These are phyloP conservation scores for Aspiorhynchus laticeps DNA, from an alignment of 2,113 vertebrate species.

Conservation along the genomic window DNA sequence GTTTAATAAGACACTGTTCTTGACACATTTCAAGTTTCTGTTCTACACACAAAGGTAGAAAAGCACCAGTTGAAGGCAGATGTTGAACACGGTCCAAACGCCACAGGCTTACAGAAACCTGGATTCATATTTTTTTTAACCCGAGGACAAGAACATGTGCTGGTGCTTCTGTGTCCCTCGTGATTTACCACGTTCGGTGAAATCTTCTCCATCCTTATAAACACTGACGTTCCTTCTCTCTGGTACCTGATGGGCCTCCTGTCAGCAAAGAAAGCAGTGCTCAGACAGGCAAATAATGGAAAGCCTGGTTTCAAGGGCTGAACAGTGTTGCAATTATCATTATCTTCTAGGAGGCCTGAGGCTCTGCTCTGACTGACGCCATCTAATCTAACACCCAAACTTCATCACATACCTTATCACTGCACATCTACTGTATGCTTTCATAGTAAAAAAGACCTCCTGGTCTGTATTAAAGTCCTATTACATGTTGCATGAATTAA, in stretches of 20 bases:
- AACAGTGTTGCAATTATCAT: slow-evolving; percentile 52
- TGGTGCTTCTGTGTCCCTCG: slow-evolving; percentile 7
- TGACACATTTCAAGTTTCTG: slow-evolving; percentile 30
- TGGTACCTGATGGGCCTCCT: slow-evolving; percentile 33
- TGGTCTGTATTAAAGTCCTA: background rate
- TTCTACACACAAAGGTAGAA: slow-evolving; percentile 9
- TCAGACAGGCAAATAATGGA: slow-evolving; percentile 57
- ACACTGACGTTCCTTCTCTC: slow-evolving; percentile 23
- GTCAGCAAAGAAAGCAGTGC: slow-evolving; percentile 6
- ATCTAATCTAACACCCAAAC: background rate
- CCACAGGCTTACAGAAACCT: slow-evolving; percentile 33
- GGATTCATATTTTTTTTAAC: slow-evolving; percentile 41
- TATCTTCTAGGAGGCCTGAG: slow-evolving; percentile 44
- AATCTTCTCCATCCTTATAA: slow-evolving; percentile 37
- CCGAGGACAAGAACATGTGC: slow-evolving; percentile 22
- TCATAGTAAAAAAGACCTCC: too few species aligned
- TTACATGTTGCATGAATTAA: background rate
- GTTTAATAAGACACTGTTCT: slow-evolving; percentile 45
- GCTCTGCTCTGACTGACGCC: slow-evolving; percentile 26
- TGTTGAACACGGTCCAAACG: slow-evolving; percentile 25
- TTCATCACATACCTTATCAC: background rate
- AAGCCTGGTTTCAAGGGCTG: slow-evolving; percentile 21
- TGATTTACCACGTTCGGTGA: slow-evolving; percentile 26
- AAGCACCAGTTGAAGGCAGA: slow-evolving; percentile 16
- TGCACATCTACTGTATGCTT: background rate